These are phyloP conservation scores for Heterotilapia buettikoferi DNA, from an alignment of 2,113 vertebrate genomes.

Conservation along the genomic window DNA sequence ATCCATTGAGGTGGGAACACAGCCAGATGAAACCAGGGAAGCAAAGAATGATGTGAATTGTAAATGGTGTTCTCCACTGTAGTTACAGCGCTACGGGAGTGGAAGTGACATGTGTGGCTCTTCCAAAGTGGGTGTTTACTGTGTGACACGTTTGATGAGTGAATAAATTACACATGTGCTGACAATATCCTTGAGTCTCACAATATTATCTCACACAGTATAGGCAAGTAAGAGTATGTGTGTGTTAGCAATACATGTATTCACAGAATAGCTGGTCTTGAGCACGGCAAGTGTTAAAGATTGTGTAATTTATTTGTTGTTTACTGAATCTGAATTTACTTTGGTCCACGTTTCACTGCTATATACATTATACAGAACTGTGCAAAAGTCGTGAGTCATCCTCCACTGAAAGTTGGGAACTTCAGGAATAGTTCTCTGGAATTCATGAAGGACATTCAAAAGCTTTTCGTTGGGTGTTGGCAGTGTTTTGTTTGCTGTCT, in stretches of 20 bases:
- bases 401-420: neutral
- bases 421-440: neutral
- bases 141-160: neutral
- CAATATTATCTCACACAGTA: neutral
- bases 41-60: constrained; percentile 36
- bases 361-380: neutral
- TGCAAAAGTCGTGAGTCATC: neutral
- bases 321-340: neutral
- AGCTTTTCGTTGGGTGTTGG: neutral
- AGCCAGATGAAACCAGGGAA: constrained; percentile 21
- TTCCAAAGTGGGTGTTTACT: constrained; percentile 32
- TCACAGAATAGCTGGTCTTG: neutral
- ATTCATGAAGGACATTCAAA: neutral
- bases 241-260: neutral
- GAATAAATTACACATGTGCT: neutral
- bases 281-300: neutral
- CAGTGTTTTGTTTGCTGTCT: neutral
- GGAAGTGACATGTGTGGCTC: constrained; percentile 11
- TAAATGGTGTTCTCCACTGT: constrained; percentile 7
- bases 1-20: constrained; percentile 40
- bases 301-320: neutral
- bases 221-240: neutral
- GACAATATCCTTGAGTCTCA: neutral
- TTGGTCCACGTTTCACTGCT: neutral
- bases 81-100: neutral